Conservation (phyloP, 2,113 vertebrate genomes). For the Campylomormyrus numenius region DNA sequence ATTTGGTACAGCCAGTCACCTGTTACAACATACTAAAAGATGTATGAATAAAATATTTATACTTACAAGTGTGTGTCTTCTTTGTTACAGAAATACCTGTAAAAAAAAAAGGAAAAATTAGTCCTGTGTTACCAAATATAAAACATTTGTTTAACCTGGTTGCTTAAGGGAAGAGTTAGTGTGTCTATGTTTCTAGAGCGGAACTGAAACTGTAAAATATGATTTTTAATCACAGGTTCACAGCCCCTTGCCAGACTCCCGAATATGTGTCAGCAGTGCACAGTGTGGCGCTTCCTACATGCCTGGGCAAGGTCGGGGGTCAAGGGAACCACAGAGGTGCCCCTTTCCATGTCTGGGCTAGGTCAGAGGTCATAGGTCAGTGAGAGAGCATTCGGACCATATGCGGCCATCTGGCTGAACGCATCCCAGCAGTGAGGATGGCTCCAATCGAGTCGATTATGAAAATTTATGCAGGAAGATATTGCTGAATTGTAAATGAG, state of each 20-base stretch:
- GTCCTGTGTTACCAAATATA: not conserved
- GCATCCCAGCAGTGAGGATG: not conserved
- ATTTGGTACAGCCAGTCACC: not conserved
- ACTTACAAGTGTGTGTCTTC: slow-evolving; percentile 88
- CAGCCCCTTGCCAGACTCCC: not conserved
- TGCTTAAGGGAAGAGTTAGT: not conserved
- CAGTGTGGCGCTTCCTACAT: not conserved
- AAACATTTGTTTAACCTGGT: not conserved
- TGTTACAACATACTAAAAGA: not conserved
- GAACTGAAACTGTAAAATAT: slow-evolving; percentile 3
- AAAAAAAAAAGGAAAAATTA: slow-evolving; percentile 29
- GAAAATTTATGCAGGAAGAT: slow-evolving; percentile 12
- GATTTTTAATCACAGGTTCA: not conserved
- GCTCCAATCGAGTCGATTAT: not conserved
- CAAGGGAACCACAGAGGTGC: slow-evolving; percentile 22
- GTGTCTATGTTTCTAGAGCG: not conserved
- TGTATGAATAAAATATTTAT: not conserved
- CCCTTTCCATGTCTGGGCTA: slow-evolving; percentile 22
- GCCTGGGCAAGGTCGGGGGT: slow-evolving; percentile 23
- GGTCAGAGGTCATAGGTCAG: slow-evolving; percentile 5
- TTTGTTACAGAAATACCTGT: slow-evolving; percentile 75
- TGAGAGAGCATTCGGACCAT: not conserved
- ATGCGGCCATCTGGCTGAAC: slow-evolving; percentile 7
- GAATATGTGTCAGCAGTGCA: not conserved
- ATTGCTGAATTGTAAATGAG: slow-evolving; percentile 3